Evolutionary conservation across 2,113 vertebrate species (phyloP).

Genomic region (Tretioscincus oriximinensis): DNA sequence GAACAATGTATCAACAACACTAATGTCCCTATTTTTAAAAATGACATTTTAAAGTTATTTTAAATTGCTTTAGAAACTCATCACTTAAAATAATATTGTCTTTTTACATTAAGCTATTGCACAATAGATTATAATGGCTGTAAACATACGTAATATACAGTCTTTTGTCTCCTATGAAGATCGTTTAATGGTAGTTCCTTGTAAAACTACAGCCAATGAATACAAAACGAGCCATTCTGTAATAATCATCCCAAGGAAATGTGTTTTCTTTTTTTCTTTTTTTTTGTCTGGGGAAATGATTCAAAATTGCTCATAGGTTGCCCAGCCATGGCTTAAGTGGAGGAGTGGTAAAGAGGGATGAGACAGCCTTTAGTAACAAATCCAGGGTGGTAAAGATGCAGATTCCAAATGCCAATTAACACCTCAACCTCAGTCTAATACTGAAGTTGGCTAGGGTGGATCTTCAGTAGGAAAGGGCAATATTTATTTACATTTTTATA

Average conservation of each 20-base stretch:
- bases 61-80: background rate
- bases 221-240: background rate
- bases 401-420: too few species aligned
- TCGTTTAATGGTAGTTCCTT: slow-evolving; percentile 86
- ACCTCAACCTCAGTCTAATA: too few species aligned
- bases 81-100: background rate
- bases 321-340: too few species aligned
- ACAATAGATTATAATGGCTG: slow-evolving; percentile 89
- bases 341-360: too few species aligned
- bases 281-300: background rate
- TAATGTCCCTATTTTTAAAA: background rate
- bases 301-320: background rate
- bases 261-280: background rate
- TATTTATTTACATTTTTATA: too few species aligned
- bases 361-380: too few species aligned
- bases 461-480: too few species aligned
- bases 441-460: too few species aligned
- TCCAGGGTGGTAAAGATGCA: too few species aligned
- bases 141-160: slow-evolving; percentile 94
- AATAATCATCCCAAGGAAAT: background rate
- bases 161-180: slow-evolving; percentile 86
- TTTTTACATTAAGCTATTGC: slow-evolving; percentile 88
- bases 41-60: background rate
- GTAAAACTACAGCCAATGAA: slow-evolving; percentile 17
- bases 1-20: background rate